Base-by-base conservation (phyloP, 2,888 invertebrate genomes). In the Stenodera caucasica region DNA sequence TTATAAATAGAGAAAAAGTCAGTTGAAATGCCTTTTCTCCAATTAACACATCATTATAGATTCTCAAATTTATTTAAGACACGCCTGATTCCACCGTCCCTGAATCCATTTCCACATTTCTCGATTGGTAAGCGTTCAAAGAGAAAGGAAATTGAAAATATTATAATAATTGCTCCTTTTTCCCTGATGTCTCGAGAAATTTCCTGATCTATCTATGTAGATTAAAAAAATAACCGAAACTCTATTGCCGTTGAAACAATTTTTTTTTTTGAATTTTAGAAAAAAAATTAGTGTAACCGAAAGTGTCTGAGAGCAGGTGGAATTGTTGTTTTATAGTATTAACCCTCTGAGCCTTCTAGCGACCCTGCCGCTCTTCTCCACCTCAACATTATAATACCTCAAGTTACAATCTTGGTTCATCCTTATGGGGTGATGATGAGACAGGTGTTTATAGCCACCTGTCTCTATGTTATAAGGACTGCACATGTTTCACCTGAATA, bases 401-500 rank as follows among this genome's bases (percentile, higher is more conserved):
- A 21, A 9, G 18, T 57, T 57, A 63, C 63, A 63, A 63, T 63
- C 63, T 63, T 49, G 54, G 45, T 37, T 51, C 30, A 54, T 59
- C 50, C 63, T 63, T 63, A 60, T 64, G 65, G 70, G 72, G 70
- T 69, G 67, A 69, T 40, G 40, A 40, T 64, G 65, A 61, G 73
- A 74, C 76, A 76, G 76, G 76, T 76, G 75, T 67, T 63, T 58
- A 57, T 60, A 65, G 51, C 66, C 77, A 77, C 77, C 76, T 77
- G 77, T 75, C 71, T 64, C 40, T 18, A 4, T 40, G 21, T 21
- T 21, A 61, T 66, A 66, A 67, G 68, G 71, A 57, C 64, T 67
- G 72, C 76, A 76, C 75, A 76, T 77, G 76, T 72, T 74, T 69
- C 75, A 74, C 74, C 74, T 75, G 74, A 76, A 75, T 74, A 70